These are phyloP conservation scores for Philhelius pedissequus DNA, from an alignment of 2,888 invertebrate genomes.

Conservation along the genomic window DNA sequence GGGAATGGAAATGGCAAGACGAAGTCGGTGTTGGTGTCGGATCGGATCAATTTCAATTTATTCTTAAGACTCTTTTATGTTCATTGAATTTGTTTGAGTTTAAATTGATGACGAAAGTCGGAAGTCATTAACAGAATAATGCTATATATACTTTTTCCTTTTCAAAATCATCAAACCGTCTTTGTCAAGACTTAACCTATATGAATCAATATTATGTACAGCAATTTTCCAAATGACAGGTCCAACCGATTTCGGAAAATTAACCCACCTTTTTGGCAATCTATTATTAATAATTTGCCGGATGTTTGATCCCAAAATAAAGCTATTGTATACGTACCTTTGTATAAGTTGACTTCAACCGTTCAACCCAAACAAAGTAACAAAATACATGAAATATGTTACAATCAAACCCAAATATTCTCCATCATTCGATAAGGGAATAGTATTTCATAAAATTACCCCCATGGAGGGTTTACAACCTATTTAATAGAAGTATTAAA, in stretches of 20 bases:
- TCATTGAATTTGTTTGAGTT: conserved; percentile 12
- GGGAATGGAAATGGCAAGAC: too few species aligned
- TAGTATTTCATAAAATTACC: conserved; percentile 40
- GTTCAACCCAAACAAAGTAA: conserved; percentile 33
- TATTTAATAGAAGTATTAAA: conserved; percentile 43
- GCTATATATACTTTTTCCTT: not conserved
- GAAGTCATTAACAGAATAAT: not conserved
- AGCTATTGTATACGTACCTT: not conserved
- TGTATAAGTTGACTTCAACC: not conserved
- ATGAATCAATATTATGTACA: not conserved
- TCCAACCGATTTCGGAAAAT: conserved; percentile 1
- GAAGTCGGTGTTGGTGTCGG: not conserved
- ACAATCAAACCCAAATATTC: conserved; percentile 55
- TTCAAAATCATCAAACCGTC: not conserved
- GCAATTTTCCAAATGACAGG: not conserved
- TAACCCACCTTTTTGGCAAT: conserved; percentile 10
- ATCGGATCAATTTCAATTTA: conserved; percentile 19
- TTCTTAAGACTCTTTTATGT: conserved; percentile 13
- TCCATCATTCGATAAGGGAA: conserved; percentile 52
- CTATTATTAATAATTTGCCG: conserved; percentile 28
- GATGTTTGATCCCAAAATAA: conserved; percentile 20
- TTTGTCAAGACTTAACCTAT: not conserved
- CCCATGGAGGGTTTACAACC: conserved; percentile 48
- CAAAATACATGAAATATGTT: conserved; percentile 50
- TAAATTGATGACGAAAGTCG: not conserved